Base-by-base conservation (phyloP, 2,888 invertebrate genomes). In the Archips crataeganus region DNA sequence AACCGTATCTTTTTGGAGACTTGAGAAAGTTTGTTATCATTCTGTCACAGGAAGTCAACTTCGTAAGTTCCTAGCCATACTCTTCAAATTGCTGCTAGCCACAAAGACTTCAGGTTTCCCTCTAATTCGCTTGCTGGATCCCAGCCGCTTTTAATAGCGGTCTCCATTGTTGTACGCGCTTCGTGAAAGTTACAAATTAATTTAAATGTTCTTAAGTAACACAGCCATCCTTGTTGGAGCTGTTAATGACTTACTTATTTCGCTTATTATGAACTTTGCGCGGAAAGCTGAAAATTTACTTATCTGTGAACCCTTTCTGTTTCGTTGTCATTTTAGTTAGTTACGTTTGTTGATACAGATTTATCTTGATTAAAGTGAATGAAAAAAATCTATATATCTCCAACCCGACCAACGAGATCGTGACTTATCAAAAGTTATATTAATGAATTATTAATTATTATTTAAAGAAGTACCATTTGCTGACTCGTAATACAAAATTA, bases 131-230 rank as follows among this genome's bases (percentile, higher is more conserved):
- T 85, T 81, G 81, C 79, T 79, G 80, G 76, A 76, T 80, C 76
- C 80, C 78, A 78, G 76, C 77, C 79, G 79, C 77, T 77, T 79
- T 79, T 87, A 87, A 88, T 84, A 80, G 82, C 79, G 78, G 77
- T 77, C 74, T 81, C 82, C 81, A 81, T 88, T 86, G 84, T 87
- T 85, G 82, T 83, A 80, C 79, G 76, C 78, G 80, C 82, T 84
- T 81, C 78, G 80, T 77, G 79, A 88, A 90, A 90, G 88, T 91
- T 90, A 79, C 82, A 89, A 90, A 90, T 90, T 87, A 86, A 88
- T 89, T 89, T 87, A 87, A 74, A 89, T 86, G 86, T 87, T 88
- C 80, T 70, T 72, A 75, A 77, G 81, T 82, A 86, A 85, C 82
- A 83, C 78, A 81, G 81, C 81, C 77, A 75, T 80, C 80, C 81